Evolutionary conservation across 2,888 invertebrate species (phyloP), one percentile per base, ranked within the genome.

Genomic region (Octonoba sinensis): DNA sequence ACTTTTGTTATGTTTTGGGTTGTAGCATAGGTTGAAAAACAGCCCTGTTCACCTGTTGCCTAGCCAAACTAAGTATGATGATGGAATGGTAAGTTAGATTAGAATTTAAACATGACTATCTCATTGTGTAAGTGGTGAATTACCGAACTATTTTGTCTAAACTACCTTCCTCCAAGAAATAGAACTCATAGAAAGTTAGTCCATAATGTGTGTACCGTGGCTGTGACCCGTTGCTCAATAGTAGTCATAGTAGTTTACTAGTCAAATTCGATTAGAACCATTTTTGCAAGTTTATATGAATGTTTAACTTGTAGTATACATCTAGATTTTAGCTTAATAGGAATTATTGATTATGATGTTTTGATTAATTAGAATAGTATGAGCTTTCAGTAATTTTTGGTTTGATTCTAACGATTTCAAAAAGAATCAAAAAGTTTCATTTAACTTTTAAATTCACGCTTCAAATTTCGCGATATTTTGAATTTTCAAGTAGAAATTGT

Each of bases 1-100:
- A 65, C 59, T 56, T 79, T 62, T 73, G 49, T 73, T 73, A 54
- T 81, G 56, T 71, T 81, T 81, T 81, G 79, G 79, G 79, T 74
- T 81, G 57, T 81, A 81, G 79, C 56, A 69, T 81, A 73, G 79
- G 79, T 81, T 81, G 79, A 81, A 62, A 69, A 27, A 27, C 67
- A 24, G 69, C 46, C 27, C 44, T 62, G 62, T 59, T 67, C 78
- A 57, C 46, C 78, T 16, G 65, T 64, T 22, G 22, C 60, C 18
- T 57, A 72, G 27, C 24, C 69, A 70, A 76, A 72, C 71, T 59
- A 67, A 49, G 62, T 67, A 73, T 46, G 59, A 36, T 36, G 36
- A 67, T 60, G 46, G 20, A 54, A 18, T 69, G 79, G 79, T 81
- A 81, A 81, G 79, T 81, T 67, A 46, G 67, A 69, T 64, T 56